phyloP scores from a whole-genome alignment of 2,797 vertebrate genomes.

The Margarornis squamiger region DNA sequence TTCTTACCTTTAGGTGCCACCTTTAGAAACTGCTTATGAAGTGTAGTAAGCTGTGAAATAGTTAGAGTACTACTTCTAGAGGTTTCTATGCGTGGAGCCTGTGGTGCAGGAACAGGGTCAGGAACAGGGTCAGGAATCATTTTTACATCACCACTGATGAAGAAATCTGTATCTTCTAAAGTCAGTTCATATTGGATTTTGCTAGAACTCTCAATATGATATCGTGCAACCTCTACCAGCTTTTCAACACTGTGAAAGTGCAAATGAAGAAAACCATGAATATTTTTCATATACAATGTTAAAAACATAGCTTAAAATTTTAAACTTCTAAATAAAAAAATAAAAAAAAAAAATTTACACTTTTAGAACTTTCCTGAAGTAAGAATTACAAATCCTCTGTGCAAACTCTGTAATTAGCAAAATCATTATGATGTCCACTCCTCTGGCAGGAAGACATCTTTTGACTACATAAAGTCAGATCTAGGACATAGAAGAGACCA shows the following conservation, averaged over 20 bases:
- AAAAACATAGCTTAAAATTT: background rate
- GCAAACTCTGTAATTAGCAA: background rate
- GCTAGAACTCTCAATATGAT: constrained; percentile 82
- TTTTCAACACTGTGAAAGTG: constrained; percentile 82
- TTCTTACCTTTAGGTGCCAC: constrained; percentile 85
- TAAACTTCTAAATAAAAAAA: background rate
- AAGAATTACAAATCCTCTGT: background rate
- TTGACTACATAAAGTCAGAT: background rate
- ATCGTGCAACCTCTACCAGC: constrained; percentile 78
- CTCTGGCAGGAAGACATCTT: background rate
- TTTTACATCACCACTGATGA: constrained; percentile 78
- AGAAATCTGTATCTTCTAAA: constrained; percentile 84
- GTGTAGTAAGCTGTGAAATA: constrained; percentile 79
- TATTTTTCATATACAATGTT: background rate
- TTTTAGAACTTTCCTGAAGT: background rate
- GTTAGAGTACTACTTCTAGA: constrained; percentile 70
- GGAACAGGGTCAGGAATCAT: constrained; percentile 74
- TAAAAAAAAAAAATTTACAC: background rate
- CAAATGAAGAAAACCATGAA: background rate
- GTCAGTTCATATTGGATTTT: constrained; percentile 83
- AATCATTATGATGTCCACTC: background rate
- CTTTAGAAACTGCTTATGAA: constrained; percentile 79
- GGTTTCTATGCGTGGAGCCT: constrained; percentile 73
- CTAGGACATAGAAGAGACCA: background rate
- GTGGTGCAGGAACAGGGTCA: constrained; percentile 47